Evolutionary conservation across 2,113 vertebrate genomes (phyloP).

Genomic region (Atherinomorus stipes): DNA sequence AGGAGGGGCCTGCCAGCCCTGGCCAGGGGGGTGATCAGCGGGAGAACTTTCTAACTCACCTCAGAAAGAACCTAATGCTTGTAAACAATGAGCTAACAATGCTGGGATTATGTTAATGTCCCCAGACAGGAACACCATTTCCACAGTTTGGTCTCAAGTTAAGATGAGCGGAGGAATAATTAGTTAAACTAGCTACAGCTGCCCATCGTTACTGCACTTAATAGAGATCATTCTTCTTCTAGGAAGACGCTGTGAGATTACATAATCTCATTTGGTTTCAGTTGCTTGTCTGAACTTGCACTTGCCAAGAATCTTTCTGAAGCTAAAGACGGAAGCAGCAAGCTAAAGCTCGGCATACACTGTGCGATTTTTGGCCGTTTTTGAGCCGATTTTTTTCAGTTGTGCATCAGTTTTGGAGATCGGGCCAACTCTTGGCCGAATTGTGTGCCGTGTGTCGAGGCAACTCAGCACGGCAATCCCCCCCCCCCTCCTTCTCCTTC

Average conservation of each 20-base stretch:
- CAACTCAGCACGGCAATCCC: no score
- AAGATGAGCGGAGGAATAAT: conserved; percentile 64
- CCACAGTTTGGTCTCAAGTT: conserved; percentile 78
- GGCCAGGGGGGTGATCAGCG: conserved; percentile 70
- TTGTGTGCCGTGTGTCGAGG: no score
- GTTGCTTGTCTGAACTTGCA: not conserved
- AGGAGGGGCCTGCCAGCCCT: conserved; percentile 40
- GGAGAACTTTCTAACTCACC: conserved; percentile 79
- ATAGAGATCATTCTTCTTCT: not conserved
- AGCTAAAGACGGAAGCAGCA: not conserved
- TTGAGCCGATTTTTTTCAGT: no score
- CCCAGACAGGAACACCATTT: conserved; percentile 67
- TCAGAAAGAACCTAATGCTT: conserved; percentile 80
- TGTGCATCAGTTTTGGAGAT: no score
- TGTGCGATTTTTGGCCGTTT: no score
- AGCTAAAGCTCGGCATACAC: no score
- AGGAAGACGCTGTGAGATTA: no score
- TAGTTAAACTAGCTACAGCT: not conserved
- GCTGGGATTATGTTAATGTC: conserved; percentile 82
- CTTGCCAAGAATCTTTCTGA: not conserved
- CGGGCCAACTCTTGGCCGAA: no score
- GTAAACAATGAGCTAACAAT: conserved; percentile 81
- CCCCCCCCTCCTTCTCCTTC: no score
- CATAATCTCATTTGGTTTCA: not conserved
- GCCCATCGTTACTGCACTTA: not conserved